phyloP scores from a whole-genome alignment of 1,140 invertebrate species.

The Stegodyphus mimosarum region DNA sequence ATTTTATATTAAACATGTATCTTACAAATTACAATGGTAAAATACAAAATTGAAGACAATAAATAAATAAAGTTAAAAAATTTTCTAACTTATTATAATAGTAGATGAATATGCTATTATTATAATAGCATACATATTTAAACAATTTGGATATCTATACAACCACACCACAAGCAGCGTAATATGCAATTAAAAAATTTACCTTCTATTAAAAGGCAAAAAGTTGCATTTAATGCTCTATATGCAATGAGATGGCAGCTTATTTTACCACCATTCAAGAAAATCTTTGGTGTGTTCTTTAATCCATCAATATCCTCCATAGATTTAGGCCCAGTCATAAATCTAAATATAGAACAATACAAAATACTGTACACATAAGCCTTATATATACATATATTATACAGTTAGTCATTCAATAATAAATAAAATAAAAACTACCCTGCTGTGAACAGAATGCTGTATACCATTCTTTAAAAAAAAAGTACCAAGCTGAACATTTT shows the following conservation, averaged over 20 bases:
- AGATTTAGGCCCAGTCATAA: constrained; percentile 78
- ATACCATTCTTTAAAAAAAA: too few relatives aligned
- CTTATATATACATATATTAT: too few relatives aligned
- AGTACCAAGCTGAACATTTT: too few relatives aligned
- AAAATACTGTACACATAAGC: background rate
- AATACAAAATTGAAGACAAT: too few relatives aligned
- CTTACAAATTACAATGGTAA: too few relatives aligned
- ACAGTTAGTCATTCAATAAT: too few relatives aligned
- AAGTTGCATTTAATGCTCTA: constrained; percentile 80
- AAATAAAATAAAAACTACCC: too few relatives aligned
- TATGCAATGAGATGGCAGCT: constrained; percentile 83
- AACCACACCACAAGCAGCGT: background rate
- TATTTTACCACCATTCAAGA: constrained; percentile 74
- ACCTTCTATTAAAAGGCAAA: constrained; percentile 75
- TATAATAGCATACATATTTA: constrained; percentile 17
- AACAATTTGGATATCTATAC: constrained; percentile 70
- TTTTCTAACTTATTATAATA: too few relatives aligned
- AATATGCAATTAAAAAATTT: background rate
- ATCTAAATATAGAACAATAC: constrained; percentile 69
- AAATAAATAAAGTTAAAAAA: constrained; percentile 55
- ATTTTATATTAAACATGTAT: too few relatives aligned
- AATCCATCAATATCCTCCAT: constrained; percentile 73
- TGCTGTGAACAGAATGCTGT: too few relatives aligned
- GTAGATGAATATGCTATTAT: too few relatives aligned
- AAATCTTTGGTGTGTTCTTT: constrained; percentile 79